These are phyloP conservation scores for Hydrocynus forskahlii DNA, from an alignment of 2,797 vertebrate species.

Conservation along the genomic window DNA sequence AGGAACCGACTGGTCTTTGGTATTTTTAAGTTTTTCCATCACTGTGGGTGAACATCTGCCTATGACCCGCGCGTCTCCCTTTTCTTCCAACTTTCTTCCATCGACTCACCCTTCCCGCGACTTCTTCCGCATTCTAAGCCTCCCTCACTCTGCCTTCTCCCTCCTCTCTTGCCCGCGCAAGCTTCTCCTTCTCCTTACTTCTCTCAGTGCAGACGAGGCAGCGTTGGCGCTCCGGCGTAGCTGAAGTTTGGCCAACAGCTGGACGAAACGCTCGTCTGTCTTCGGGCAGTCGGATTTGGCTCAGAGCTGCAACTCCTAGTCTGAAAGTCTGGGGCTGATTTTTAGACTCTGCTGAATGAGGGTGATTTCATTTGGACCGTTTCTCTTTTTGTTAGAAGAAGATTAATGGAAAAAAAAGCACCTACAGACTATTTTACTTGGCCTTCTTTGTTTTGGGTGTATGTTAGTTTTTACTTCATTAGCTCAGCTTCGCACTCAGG, in stretches of 20 bases:
- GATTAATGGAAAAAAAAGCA: conserved; percentile 27
- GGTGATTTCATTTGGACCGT: conserved; percentile 33
- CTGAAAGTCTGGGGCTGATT: conserved; percentile 9
- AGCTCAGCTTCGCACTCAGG: conserved; percentile 17
- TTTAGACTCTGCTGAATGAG: conserved; percentile 16
- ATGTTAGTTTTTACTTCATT: conserved; percentile 39
- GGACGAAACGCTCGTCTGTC: conserved; percentile 28
- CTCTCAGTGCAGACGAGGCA: not conserved
- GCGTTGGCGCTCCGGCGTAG: not conserved
- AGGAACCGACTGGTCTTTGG: not conserved
- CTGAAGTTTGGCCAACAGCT: not conserved
- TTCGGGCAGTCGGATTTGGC: conserved; percentile 22
- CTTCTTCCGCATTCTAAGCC: conserved; percentile 69
- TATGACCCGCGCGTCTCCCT: conserved; percentile 62
- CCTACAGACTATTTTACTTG: conserved; percentile 3
- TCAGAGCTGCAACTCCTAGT: conserved; percentile 2
- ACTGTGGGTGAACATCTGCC: not conserved
- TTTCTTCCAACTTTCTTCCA: conserved; percentile 15
- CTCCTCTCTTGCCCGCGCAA: conserved; percentile 62
- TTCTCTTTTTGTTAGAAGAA: conserved; percentile 21
- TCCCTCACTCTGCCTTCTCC: conserved; percentile 58
- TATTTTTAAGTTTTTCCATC: not conserved
- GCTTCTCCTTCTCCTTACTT: not conserved
- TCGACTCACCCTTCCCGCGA: conserved; percentile 62
- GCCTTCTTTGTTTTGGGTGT: conserved; percentile 20